Conservation (phyloP, 2,113 vertebrate species). For the Callochromis pleurospilus region DNA sequence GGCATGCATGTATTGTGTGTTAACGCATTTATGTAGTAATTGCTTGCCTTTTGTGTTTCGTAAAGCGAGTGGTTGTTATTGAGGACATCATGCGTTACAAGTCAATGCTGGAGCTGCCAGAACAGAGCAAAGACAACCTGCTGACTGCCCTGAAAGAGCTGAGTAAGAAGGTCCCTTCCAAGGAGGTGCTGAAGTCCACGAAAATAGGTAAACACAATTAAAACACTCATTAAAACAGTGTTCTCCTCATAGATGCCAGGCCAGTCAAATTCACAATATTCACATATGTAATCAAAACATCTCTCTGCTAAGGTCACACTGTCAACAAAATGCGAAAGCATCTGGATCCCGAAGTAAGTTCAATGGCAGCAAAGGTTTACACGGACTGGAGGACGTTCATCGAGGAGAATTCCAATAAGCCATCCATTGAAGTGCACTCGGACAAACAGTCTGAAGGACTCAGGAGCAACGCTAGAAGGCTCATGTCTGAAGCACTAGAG, state of each 20-base stretch:
- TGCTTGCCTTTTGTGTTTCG: constrained; percentile 26
- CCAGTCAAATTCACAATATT: neutral
- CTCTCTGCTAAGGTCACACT: constrained; percentile 71
- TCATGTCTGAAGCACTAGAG: constrained; percentile 81
- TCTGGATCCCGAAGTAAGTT: constrained; percentile 77
- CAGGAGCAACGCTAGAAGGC: constrained; percentile 79
- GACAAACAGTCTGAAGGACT: constrained; percentile 84
- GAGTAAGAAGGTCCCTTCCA: constrained; percentile 92
- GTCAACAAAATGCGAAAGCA: constrained; percentile 86
- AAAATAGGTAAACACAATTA: constrained; percentile 75
- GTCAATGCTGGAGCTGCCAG: constrained; percentile 81
- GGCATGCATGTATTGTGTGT: neutral
- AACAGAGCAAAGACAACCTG: constrained; percentile 83
- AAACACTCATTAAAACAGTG: neutral
- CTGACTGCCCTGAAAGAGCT: constrained; percentile 80
- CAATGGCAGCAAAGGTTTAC: constrained; percentile 77
- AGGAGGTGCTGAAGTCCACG: constrained; percentile 85
- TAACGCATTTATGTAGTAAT: neutral
- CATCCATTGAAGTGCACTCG: constrained; percentile 86
- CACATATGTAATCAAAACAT: neutral
- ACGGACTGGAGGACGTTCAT: constrained; percentile 82
- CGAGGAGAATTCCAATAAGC: constrained; percentile 79
- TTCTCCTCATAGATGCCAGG: neutral
- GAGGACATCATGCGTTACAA: constrained; percentile 93
- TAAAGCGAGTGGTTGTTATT: constrained; percentile 92